phyloP scores from a whole-genome alignment of 2,113 vertebrate genomes.

The Cinclus mexicanus region DNA sequence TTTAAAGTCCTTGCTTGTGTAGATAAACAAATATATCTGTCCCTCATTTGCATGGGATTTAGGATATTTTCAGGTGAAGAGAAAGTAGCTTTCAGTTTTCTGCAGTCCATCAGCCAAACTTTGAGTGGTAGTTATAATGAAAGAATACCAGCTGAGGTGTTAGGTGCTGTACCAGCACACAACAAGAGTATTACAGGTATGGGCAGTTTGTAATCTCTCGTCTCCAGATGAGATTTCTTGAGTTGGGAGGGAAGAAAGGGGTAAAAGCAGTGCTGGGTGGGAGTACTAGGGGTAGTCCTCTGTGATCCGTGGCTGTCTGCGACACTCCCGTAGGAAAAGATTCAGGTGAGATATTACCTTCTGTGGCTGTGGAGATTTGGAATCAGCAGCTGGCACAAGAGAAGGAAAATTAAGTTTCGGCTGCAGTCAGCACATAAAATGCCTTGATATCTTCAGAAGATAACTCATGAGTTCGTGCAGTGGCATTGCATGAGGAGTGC shows the following conservation, averaged over 20 bases:
- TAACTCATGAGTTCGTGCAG: accelerated
- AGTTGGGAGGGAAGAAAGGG: not conserved
- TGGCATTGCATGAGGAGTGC: not conserved
- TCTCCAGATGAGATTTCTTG: not conserved
- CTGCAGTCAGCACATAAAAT: not conserved
- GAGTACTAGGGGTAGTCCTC: not conserved
- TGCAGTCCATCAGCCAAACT: not conserved
- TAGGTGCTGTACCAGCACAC: not conserved
- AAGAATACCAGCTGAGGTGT: not conserved
- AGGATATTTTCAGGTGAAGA: not conserved
- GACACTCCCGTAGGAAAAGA: accelerated
- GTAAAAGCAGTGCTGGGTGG: not conserved
- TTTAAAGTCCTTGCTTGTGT: conserved; percentile 3
- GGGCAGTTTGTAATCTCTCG: not conserved
- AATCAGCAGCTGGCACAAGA: not conserved
- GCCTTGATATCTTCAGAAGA: not conserved
- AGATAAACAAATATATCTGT: conserved; percentile 49
- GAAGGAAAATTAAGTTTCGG: not conserved
- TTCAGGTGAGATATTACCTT: not conserved
- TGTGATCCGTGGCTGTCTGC: accelerated
- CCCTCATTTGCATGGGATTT: conserved; percentile 28
- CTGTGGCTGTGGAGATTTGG: not conserved
- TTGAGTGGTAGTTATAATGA: not conserved
- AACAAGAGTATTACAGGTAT: not conserved
- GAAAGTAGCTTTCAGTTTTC: not conserved